Evolutionary conservation across 2,113 vertebrate genomes (phyloP).

Genomic region (Poecilia latipinna): DNA sequence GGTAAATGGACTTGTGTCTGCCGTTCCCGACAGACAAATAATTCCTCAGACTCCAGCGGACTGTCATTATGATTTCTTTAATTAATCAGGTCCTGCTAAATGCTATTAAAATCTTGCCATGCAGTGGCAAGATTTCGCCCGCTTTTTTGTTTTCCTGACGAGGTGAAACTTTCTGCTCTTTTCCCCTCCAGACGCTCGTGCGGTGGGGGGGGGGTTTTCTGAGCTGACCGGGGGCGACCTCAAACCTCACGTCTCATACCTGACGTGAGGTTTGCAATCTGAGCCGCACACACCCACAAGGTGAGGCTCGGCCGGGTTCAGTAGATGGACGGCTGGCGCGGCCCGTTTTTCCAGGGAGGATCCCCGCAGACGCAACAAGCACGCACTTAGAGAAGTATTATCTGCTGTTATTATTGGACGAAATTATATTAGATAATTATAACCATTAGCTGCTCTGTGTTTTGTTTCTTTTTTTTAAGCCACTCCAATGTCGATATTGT

Average conservation of each 20-base stretch:
- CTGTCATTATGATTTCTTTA: slow-evolving; percentile 63
- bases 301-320: slow-evolving; percentile 40
- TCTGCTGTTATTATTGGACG: slow-evolving; percentile 64
- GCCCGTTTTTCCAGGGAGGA: slow-evolving; percentile 66
- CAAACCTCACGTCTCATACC: slow-evolving; percentile 28
- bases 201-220: slow-evolving; percentile 14
- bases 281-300: slow-evolving; percentile 44
- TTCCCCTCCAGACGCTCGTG: slow-evolving; percentile 18
- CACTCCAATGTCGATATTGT: slow-evolving; percentile 73
- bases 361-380: slow-evolving; percentile 67
- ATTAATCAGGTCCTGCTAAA: slow-evolving; percentile 57
- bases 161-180: slow-evolving; percentile 39
- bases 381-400: slow-evolving; percentile 56
- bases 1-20: slow-evolving; percentile 69
- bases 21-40: slow-evolving; percentile 66
- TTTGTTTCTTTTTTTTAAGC: slow-evolving; percentile 19
- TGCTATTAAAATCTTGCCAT: slow-evolving; percentile 59
- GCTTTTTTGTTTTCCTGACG: slow-evolving; percentile 5
- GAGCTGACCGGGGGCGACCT: slow-evolving; percentile 18
- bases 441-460: slow-evolving; percentile 63
- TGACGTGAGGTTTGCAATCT: slow-evolving; percentile 25
- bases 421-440: slow-evolving; percentile 71
- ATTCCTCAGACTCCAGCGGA: slow-evolving; percentile 52
- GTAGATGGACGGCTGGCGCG: slow-evolving; percentile 21
- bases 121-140: slow-evolving; percentile 20